Conservation (phyloP, 2,888 invertebrate genomes). For the Nephrocerus scutellatus region DNA sequence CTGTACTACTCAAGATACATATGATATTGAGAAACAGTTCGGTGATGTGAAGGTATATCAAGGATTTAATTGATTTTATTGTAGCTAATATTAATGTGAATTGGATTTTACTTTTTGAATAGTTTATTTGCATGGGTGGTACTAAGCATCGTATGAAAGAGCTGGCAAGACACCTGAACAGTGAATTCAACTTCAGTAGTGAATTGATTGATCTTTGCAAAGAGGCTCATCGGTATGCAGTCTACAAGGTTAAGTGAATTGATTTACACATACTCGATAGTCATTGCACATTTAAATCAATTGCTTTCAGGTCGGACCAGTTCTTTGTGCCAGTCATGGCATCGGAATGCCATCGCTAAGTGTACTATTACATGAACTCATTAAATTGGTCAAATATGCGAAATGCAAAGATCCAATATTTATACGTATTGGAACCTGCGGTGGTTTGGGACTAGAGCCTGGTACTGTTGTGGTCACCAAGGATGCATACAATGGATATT, state of each 20-base stretch:
- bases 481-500: constrained; percentile 79
- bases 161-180: constrained; percentile 78
- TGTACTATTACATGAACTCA: constrained; percentile 93
- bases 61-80: constrained; percentile 14
- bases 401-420: constrained; percentile 78
- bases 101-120: constrained; percentile 19
- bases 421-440: constrained; percentile 88
- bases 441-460: constrained; percentile 82
- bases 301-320: constrained; percentile 35
- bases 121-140: constrained; percentile 95
- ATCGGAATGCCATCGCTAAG: constrained; percentile 95
- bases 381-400: constrained; percentile 92
- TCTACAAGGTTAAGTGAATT: constrained; percentile 74
- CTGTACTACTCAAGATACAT: constrained; percentile 58
- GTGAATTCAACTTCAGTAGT: constrained; percentile 70
- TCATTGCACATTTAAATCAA: neutral
- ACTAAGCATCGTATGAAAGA: constrained; percentile 84
- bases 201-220: constrained; percentile 78
- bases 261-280: constrained; percentile 50
- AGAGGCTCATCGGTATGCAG: constrained; percentile 80
- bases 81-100: neutral
- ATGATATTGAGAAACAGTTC: constrained; percentile 83
- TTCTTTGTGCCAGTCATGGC: constrained; percentile 61
- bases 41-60: constrained; percentile 89
- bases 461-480: constrained; percentile 91